These are phyloP conservation scores for Tenthredo mesomela DNA, from an alignment of 2,888 invertebrate species.

Conservation along the genomic window DNA sequence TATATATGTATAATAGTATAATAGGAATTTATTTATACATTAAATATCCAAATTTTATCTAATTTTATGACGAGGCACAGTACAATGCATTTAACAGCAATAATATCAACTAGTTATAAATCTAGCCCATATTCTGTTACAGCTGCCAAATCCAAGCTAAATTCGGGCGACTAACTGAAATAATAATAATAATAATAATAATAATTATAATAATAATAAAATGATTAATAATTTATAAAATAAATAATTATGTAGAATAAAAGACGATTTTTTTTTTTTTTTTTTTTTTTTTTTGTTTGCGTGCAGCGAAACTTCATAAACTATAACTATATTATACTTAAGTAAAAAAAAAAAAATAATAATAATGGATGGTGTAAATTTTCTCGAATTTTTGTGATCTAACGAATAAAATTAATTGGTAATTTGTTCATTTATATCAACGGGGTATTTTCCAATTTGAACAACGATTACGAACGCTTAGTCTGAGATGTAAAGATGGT, in stretches of 20 bases:
- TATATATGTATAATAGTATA: not conserved
- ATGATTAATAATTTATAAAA: not conserved
- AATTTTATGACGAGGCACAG: constrained; percentile 48
- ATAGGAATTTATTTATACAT: constrained; percentile 45
- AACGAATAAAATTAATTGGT: not conserved
- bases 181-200: not conserved
- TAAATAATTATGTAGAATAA: not conserved
- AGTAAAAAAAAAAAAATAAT: too few relatives aligned
- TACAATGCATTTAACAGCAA: constrained; percentile 37
- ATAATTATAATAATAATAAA: not conserved
- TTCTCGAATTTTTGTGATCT: not conserved
- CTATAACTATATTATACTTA: not conserved
- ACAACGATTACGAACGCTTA: not conserved
- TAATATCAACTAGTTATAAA: constrained; percentile 26
- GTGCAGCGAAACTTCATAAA: not conserved
- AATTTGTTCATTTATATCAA: not conserved
- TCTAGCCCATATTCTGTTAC: constrained; percentile 10
- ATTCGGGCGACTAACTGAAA: not conserved
- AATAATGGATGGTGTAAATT: not conserved
- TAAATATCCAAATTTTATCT: constrained; percentile 31
- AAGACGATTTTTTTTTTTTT: not conserved
- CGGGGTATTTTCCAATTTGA: too few relatives aligned
- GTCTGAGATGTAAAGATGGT: constrained; percentile 1
- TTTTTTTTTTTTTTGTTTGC: not conserved
- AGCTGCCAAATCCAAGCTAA: constrained; percentile 23